Percentiles rank a stretch among this genome's conserved stretches.
Evolutionary conservation across 2,888 invertebrate genomes (phyloP).

Genomic region (Macrophya annulata): DNA sequence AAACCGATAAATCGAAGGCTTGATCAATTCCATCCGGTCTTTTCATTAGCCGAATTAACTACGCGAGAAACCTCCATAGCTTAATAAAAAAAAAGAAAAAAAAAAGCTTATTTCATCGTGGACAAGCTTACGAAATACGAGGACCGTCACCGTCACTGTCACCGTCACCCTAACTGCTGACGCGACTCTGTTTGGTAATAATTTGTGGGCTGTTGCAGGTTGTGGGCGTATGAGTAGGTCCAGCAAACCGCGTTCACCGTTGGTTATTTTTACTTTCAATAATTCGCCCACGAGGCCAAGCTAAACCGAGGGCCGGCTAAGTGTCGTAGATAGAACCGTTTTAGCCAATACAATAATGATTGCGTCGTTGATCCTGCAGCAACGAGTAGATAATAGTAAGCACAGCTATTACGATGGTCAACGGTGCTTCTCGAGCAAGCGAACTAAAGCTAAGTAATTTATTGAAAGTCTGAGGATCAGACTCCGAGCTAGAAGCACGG

Average conservation of each 20-base stretch:
- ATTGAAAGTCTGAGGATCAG: not conserved
- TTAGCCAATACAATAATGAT: conserved; percentile 9
- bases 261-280: conserved; percentile 52
- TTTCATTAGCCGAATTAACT: not conserved
- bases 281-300: conserved; percentile 46
- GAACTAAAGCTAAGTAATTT: not conserved
- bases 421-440: not conserved
- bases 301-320: not conserved
- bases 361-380: not conserved
- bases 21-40: not conserved
- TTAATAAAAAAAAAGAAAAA: not conserved
- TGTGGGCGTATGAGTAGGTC: conserved; percentile 29
- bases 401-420: not conserved
- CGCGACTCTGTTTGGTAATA: conserved; percentile 44
- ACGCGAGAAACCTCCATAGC: not conserved
- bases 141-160: conserved; percentile 25
- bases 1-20: not conserved
- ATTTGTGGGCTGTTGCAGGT: conserved; percentile 46
- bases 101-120: not conserved
- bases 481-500: not conserved
- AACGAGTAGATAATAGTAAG: not conserved
- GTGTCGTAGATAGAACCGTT: not conserved
- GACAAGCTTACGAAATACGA: conserved; percentile 39
- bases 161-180: not conserved
- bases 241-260: conserved; percentile 21